phyloP scores from a whole-genome alignment of 53 echinoderm and acorn worm genomes.

The Henricia sp. region DNA sequence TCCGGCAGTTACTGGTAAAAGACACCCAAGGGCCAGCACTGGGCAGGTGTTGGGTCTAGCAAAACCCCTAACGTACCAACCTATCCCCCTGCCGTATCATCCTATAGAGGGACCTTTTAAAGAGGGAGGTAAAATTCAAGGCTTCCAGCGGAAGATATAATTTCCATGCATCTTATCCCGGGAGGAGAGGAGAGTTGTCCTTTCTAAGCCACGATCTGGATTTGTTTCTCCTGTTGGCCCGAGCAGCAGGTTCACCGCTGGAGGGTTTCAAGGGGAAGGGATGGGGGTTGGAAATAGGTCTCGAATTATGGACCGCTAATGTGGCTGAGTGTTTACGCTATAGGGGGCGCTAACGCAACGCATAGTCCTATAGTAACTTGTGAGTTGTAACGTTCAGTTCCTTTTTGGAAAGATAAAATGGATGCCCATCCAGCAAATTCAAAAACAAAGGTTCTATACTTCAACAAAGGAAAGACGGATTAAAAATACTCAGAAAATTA shows the following conservation, averaged over 20 bases:
- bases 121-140: not conserved
- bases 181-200: not conserved
- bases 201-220: not conserved
- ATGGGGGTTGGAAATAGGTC: no score
- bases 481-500: no score
- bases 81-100: not conserved
- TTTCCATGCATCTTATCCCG: not conserved
- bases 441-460: no score
- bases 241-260: not conserved
- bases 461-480: no score
- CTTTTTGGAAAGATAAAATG: no score
- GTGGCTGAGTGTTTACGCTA: not conserved
- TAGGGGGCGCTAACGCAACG: not conserved
- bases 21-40: not conserved
- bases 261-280: not conserved
- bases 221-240: not conserved
- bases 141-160: not conserved
- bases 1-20: conserved; percentile 22
- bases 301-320: not conserved
- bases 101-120: not conserved
- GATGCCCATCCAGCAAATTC: no score
- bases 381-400: no score
- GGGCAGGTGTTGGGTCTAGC: conserved; percentile 39
- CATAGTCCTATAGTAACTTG: no score
- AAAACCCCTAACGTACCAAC: not conserved